Conservation (phyloP, 1,140 invertebrate genomes). For the Venustaconcha ellipsiformis region DNA sequence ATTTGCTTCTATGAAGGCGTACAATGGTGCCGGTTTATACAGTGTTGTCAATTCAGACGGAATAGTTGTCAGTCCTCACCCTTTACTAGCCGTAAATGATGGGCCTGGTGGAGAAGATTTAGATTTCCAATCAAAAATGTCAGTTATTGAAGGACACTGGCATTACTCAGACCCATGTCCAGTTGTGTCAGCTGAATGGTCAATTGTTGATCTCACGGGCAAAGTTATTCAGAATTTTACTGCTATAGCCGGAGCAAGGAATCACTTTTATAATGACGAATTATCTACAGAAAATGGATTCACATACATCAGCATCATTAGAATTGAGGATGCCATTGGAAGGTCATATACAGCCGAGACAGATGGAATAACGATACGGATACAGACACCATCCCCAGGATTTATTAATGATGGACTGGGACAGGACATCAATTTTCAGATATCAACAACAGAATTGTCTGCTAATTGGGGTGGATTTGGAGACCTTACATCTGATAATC, state of each 20-base stretch:
- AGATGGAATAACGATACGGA: slow-evolving; percentile 11
- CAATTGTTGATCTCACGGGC: neutral
- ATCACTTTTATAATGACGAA: slow-evolving; percentile 12
- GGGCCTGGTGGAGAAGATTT: slow-evolving; percentile 1
- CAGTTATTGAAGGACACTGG: slow-evolving; percentile 9
- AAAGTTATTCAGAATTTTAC: neutral
- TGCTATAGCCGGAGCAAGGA: neutral
- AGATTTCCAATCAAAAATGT: slow-evolving; percentile 1
- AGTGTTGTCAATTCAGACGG: slow-evolving; percentile 9
- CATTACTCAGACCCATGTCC: slow-evolving; percentile 20
- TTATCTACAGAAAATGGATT: slow-evolving; percentile 4
- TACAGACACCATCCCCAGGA: slow-evolving; percentile 3
- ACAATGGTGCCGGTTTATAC: slow-evolving; percentile 20
- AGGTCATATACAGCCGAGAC: neutral
- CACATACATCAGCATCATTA: slow-evolving; percentile 1
- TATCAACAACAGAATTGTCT: slow-evolving; percentile 4
- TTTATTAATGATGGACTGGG: slow-evolving; percentile 3
- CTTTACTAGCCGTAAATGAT: slow-evolving; percentile 2
- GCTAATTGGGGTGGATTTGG: slow-evolving; percentile 21
- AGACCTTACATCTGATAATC: slow-evolving; percentile 11
- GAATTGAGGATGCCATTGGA: neutral
- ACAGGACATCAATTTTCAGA: slow-evolving; percentile 10
- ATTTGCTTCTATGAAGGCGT: slow-evolving; percentile 8
- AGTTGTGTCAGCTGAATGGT: neutral
- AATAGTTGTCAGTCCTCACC: slow-evolving; percentile 15